Evolutionary conservation across 2,113 vertebrate genomes (phyloP).

Genomic region (Peromyscus maniculatus): DNA sequence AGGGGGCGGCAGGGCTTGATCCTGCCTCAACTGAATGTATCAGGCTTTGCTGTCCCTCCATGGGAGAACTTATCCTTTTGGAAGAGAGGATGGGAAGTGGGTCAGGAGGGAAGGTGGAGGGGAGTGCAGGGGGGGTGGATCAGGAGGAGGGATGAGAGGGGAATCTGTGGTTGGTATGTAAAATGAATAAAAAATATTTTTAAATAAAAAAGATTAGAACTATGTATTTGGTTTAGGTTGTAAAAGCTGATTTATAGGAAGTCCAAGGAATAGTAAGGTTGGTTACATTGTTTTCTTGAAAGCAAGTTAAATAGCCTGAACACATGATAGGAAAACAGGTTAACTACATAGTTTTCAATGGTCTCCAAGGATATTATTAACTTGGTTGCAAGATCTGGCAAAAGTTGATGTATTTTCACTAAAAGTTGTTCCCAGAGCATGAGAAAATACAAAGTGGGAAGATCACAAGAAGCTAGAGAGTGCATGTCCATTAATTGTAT

Average conservation of each 20-base stretch:
- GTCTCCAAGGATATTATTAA: background rate
- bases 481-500: background rate
- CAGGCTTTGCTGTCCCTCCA: too few species aligned
- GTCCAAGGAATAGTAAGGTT: background rate
- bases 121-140: too few species aligned
- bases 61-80: too few species aligned
- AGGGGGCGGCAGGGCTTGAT: too few species aligned
- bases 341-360: background rate
- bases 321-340: background rate
- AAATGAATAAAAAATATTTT: too few species aligned
- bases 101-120: too few species aligned
- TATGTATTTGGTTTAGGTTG: background rate
- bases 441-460: constrained; percentile 16
- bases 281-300: background rate
- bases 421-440: background rate
- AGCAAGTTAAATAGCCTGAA: background rate
- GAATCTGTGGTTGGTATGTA: too few species aligned
- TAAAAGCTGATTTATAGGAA: background rate
- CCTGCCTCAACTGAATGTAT: too few species aligned
- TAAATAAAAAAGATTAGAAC: background rate
- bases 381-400: background rate
- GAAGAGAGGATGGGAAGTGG: too few species aligned
- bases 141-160: too few species aligned
- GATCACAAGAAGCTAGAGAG: constrained; percentile 11
- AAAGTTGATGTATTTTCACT: background rate